Conservation (phyloP, 2,888 invertebrate species). For the Acronicta aceris region DNA sequence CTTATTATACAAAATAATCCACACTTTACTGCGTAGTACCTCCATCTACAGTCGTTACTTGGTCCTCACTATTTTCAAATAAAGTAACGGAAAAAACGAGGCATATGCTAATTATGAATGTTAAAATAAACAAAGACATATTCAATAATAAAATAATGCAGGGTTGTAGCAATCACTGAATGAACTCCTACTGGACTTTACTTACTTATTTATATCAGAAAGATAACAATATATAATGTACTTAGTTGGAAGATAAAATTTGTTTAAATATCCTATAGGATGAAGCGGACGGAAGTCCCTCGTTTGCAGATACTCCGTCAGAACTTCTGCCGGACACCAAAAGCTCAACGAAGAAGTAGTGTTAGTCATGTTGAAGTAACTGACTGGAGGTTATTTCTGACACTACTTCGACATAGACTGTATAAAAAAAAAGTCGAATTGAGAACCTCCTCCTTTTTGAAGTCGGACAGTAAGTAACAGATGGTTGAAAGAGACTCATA, state of each 20-base stretch:
- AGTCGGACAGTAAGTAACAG: too few species aligned
- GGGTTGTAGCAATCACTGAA: conserved; percentile 16
- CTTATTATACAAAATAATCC: conserved; percentile 11
- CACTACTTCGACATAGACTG: too few species aligned
- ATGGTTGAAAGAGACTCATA: too few species aligned
- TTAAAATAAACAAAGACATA: conserved; percentile 13
- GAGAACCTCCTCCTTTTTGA: too few species aligned
- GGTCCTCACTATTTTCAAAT: conserved; percentile 13
- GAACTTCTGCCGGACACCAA: too few species aligned
- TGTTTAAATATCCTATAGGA: not conserved
- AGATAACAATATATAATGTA: conserved; percentile 15
- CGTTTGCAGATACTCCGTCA: too few species aligned
- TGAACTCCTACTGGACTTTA: not conserved
- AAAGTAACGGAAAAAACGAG: conserved; percentile 1
- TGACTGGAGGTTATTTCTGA: too few species aligned
- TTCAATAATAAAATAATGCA: conserved; percentile 5
- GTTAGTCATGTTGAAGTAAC: too few species aligned
- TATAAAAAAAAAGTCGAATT: too few species aligned
- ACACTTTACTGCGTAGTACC: not conserved
- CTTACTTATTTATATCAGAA: conserved; percentile 17
- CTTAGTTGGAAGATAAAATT: not conserved
- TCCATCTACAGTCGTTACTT: not conserved
- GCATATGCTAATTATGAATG: conserved; percentile 2
- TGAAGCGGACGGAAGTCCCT: too few species aligned
- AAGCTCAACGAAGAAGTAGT: too few species aligned